phyloP scores from a whole-genome alignment of 2,113 vertebrate species.

The Etheostoma spectabile region DNA sequence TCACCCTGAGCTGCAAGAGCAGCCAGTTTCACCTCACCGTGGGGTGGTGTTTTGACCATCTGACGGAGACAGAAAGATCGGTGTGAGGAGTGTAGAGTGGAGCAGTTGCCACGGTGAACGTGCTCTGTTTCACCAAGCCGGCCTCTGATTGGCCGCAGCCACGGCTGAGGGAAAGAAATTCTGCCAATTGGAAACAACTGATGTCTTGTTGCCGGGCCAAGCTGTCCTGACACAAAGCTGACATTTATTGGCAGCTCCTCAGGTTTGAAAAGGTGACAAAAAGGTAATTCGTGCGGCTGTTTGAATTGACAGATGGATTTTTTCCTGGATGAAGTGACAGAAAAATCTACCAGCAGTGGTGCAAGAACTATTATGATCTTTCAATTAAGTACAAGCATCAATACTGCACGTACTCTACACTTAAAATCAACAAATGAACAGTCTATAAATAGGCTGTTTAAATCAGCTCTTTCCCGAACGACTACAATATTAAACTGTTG shows the following conservation, averaged over 20 bases:
- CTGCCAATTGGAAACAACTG: slow-evolving; percentile 85
- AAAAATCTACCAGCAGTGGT: background rate
- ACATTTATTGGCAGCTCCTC: slow-evolving; percentile 69
- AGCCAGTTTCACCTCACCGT: slow-evolving; percentile 43
- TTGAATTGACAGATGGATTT: background rate
- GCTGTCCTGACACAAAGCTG: slow-evolving; percentile 72
- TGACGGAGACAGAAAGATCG: slow-evolving; percentile 56
- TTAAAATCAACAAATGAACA: background rate
- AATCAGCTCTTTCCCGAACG: background rate
- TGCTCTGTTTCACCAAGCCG: slow-evolving; percentile 65
- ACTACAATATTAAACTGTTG: background rate
- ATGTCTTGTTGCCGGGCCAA: slow-evolving; percentile 84
- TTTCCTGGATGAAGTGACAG: background rate
- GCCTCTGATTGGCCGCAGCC: slow-evolving; percentile 77
- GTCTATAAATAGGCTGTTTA: background rate
- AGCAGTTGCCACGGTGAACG: slow-evolving; percentile 81
- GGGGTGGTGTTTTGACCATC: slow-evolving; percentile 61
- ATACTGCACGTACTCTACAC: background rate
- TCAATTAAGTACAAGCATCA: background rate
- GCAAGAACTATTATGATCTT: background rate
- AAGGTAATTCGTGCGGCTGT: background rate
- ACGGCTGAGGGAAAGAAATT: slow-evolving; percentile 69
- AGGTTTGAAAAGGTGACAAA: slow-evolving; percentile 64
- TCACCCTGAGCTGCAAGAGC: slow-evolving; percentile 35
- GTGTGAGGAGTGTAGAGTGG: slow-evolving; percentile 64